A percentile compares a stretch with the other conserved stretches of the same genome.
Conservation (phyloP, 2,888 invertebrate species). For the Luffia ferchaultella region DNA sequence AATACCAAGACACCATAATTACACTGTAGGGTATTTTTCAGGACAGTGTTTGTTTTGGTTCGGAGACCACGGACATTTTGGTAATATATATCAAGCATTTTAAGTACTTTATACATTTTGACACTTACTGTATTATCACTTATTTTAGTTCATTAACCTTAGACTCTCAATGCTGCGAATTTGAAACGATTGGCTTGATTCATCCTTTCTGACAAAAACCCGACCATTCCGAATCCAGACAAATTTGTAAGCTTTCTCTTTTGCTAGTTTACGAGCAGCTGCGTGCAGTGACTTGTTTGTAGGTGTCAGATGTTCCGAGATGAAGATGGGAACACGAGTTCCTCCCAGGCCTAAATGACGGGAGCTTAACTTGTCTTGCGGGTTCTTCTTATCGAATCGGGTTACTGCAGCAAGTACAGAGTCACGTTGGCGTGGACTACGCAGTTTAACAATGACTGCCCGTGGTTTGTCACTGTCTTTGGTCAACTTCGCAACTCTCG, state of each 20-base stretch:
- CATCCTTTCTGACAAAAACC: slow-evolving; percentile 2
- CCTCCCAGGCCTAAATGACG: slow-evolving; percentile 1
- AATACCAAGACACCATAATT: no score
- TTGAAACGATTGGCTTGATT: background rate
- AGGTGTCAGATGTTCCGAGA: slow-evolving; percentile 4
- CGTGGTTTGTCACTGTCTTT: slow-evolving; percentile 1
- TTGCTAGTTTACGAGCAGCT: slow-evolving; percentile 4
- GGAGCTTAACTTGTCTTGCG: slow-evolving; percentile 1
- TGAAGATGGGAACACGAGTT: slow-evolving; percentile 14
- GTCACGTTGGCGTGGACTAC: background rate
- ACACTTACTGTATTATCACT: no score
- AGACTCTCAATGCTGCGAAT: background rate
- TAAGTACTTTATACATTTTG: no score
- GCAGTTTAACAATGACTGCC: slow-evolving; percentile 1
- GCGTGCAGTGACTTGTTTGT: slow-evolving; percentile 6
- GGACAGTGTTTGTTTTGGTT: no score
- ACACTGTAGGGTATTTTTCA: no score
- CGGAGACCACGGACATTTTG: no score
- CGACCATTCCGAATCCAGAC: slow-evolving; percentile 4
- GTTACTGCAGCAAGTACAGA: background rate
- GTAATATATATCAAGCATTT: no score
- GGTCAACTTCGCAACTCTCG: slow-evolving; percentile 2
- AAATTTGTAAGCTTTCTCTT: slow-evolving; percentile 1
- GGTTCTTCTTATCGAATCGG: background rate
- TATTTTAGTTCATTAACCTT: no score